These are phyloP conservation scores for Mirza zaza DNA, from an alignment of 2,113 vertebrate genomes.

Conservation along the genomic window DNA sequence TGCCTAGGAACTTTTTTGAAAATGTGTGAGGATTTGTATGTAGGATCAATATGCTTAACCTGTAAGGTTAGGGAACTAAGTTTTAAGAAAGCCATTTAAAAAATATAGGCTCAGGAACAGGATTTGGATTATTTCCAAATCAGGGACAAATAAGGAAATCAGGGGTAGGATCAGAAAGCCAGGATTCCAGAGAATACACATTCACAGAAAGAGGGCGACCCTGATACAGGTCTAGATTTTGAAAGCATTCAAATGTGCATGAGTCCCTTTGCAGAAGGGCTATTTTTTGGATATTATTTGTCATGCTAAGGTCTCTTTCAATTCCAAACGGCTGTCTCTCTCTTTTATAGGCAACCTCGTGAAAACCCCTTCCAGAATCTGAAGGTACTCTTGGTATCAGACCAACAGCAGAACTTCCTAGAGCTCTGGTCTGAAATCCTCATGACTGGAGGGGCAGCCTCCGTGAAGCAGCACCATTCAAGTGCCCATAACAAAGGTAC, in stretches of 20 bases:
- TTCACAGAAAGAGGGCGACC: not conserved
- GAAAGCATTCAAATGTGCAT: not conserved
- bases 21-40: not conserved
- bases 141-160: not conserved
- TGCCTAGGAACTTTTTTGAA: conserved; percentile 11
- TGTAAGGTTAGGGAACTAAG: not conserved
- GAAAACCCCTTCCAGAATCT: conserved; percentile 91
- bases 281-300: not conserved
- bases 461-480: conserved; percentile 88
- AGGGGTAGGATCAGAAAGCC: not conserved
- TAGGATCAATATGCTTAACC: not conserved
- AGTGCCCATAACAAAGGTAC: conserved; percentile 89
- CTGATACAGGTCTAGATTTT: not conserved
- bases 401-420: conserved; percentile 88
- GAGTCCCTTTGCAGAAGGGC: not conserved
- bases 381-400: conserved; percentile 92
- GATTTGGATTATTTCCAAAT: not conserved
- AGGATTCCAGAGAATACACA: not conserved
- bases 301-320: not conserved
- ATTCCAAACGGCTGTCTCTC: conserved; percentile 20
- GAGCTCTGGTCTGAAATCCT: conserved; percentile 95
- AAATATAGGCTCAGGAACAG: not conserved
- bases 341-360: conserved; percentile 90
- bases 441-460: conserved; percentile 91
- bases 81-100: conserved; percentile 32